Conservation (phyloP, 2,113 vertebrate species). For the Hemiprocne comata region DNA sequence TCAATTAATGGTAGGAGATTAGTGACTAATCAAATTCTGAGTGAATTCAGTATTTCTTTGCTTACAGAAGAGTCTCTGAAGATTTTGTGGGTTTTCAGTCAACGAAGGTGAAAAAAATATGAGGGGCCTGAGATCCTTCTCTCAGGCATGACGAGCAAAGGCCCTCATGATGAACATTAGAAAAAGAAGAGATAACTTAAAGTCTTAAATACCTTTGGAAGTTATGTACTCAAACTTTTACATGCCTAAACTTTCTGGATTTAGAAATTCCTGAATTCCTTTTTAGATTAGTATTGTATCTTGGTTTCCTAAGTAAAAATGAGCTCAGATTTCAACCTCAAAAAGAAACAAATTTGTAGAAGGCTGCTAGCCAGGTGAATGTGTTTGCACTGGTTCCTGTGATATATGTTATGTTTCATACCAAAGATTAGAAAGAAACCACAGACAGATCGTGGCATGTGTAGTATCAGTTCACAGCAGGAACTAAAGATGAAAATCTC, state of each 20-base stretch:
- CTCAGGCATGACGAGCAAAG: not conserved
- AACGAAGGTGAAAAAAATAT: not conserved
- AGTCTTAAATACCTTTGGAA: not conserved
- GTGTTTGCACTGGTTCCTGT: conserved; percentile 7
- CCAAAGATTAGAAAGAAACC: conserved; percentile 41
- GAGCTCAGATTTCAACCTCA: conserved; percentile 7
- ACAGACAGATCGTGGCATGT: conserved; percentile 37
- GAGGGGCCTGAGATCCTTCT: not conserved
- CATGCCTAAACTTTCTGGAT: not conserved
- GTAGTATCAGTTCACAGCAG: conserved; percentile 56
- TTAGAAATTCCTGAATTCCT: not conserved
- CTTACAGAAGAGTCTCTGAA: not conserved
- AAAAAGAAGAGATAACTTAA: not conserved
- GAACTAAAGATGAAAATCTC: conserved; percentile 59
- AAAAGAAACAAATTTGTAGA: conserved; percentile 21
- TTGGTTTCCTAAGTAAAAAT: not conserved
- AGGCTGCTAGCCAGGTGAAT: conserved; percentile 17
- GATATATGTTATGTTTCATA: conserved; percentile 13
- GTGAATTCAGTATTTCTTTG: not conserved
- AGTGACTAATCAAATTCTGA: not conserved
- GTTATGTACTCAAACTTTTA: not conserved
- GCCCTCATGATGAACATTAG: not conserved
- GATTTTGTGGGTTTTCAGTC: not conserved
- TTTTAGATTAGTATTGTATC: not conserved
- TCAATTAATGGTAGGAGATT: not conserved